A percentile compares a stretch with the other conserved stretches of the same genome.
phyloP scores from a whole-genome alignment of 2,888 invertebrate species.

The Coleophora deauratella region DNA sequence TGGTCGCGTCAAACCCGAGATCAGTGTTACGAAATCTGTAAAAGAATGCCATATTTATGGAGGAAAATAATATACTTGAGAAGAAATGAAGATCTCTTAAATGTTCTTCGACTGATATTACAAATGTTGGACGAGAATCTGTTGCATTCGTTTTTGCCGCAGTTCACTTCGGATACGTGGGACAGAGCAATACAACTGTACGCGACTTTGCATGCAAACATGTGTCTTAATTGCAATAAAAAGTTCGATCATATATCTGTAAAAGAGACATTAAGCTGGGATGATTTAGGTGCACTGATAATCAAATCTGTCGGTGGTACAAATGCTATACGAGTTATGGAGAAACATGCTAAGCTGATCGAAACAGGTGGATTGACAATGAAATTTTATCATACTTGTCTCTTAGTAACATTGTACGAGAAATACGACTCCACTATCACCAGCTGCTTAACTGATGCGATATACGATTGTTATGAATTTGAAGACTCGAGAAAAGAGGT shows the following conservation, averaged over 20 bases:
- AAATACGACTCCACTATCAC: slow-evolving; percentile 48
- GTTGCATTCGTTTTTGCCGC: slow-evolving; percentile 67
- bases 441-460: slow-evolving; percentile 46
- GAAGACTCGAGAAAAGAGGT: slow-evolving; percentile 56
- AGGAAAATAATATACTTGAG: slow-evolving; percentile 69
- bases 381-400: slow-evolving; percentile 75
- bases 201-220: slow-evolving; percentile 69
- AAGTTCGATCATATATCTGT: slow-evolving; percentile 57
- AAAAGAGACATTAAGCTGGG: slow-evolving; percentile 74
- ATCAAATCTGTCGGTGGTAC: slow-evolving; percentile 76
- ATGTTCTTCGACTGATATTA: slow-evolving; percentile 70
- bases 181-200: slow-evolving; percentile 69
- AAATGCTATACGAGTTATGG: slow-evolving; percentile 72
- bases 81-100: slow-evolving; percentile 62
- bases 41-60: slow-evolving; percentile 77
- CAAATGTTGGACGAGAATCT: slow-evolving; percentile 75
- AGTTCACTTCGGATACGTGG: slow-evolving; percentile 76
- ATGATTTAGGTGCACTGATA: slow-evolving; percentile 71
- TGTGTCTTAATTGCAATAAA: slow-evolving; percentile 77
- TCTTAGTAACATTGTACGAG: slow-evolving; percentile 62
- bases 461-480: slow-evolving; percentile 52
- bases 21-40: slow-evolving; percentile 69
- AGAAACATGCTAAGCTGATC: slow-evolving; percentile 69
- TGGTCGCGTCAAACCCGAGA: slow-evolving; percentile 52
- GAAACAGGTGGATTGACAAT: slow-evolving; percentile 72